phyloP scores from a whole-genome alignment of 2,113 vertebrate genomes.

The Lycocorax pyrrhopterus region DNA sequence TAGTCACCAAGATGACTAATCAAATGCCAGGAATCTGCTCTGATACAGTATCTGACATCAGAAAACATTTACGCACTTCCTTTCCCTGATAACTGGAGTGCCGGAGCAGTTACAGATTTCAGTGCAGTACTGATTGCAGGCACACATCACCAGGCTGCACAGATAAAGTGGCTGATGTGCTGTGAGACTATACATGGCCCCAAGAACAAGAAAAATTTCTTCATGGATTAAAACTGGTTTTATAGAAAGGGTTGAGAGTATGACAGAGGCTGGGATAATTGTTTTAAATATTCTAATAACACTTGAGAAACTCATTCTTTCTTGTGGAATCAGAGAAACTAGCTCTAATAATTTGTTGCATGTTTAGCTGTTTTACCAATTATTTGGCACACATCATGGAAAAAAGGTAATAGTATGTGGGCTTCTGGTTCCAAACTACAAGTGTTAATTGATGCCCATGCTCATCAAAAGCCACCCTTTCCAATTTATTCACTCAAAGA shows the following conservation, averaged over 20 bases:
- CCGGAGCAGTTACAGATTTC: background rate
- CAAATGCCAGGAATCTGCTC: background rate
- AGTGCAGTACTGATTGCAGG: background rate
- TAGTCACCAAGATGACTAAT: background rate
- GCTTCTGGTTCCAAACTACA: background rate
- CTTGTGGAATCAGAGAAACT: background rate
- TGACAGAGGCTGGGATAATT: background rate
- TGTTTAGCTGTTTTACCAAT: background rate
- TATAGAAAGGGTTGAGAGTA: background rate
- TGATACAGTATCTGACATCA: background rate
- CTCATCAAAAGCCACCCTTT: background rate
- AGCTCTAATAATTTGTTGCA: background rate
- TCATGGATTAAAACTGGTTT: background rate
- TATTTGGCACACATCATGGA: background rate
- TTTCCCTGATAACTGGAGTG: background rate
- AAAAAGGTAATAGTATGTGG: background rate
- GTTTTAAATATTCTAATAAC: background rate
- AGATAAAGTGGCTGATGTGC: background rate
- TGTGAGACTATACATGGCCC: background rate
- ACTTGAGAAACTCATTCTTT: background rate
- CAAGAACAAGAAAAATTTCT: background rate
- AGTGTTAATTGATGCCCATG: background rate
- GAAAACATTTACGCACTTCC: background rate
- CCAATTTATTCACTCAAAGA: background rate
- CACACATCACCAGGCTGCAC: background rate